Conservation (phyloP, 2,888 invertebrate species). For the Magallana nippona region DNA sequence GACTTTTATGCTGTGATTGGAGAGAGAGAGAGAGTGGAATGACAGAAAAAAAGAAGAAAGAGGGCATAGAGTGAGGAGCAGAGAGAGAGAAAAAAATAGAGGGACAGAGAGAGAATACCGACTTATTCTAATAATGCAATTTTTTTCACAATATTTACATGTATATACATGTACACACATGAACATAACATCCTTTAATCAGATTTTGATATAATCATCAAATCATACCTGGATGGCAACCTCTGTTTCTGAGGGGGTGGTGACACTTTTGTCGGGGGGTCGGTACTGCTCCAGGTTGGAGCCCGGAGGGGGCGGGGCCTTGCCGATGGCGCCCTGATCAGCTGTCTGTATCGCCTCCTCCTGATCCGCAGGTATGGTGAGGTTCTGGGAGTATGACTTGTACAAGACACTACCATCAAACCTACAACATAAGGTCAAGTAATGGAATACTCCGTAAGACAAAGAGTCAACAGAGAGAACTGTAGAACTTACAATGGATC, state of each 20-base stretch:
- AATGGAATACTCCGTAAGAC: background rate
- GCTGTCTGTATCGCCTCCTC: slow-evolving; percentile 51
- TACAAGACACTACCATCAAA: slow-evolving; percentile 61
- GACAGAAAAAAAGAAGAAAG: too few species aligned
- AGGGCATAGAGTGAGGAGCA: too few species aligned
- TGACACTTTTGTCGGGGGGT: slow-evolving; percentile 64
- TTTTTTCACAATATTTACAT: too few species aligned
- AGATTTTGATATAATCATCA: background rate
- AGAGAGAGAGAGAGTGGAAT: too few species aligned
- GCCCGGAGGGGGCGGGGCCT: slow-evolving; percentile 63
- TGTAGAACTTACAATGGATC: too few species aligned
- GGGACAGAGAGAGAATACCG: too few species aligned
- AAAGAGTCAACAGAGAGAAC: too few species aligned
- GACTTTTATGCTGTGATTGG: background rate
- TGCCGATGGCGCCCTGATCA: slow-evolving; percentile 45
- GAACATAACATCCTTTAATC: background rate
- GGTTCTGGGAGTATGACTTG: slow-evolving; percentile 64
- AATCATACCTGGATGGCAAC: slow-evolving; percentile 53
- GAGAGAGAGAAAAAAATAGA: too few species aligned
- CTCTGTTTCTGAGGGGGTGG: slow-evolving; percentile 67
- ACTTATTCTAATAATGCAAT: too few species aligned
- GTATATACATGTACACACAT: too few species aligned
- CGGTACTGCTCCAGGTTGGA: slow-evolving; percentile 55
- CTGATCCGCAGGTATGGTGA: slow-evolving; percentile 58
- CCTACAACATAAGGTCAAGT: slow-evolving; percentile 20